Base-by-base conservation (phyloP, 64 coral and sea anemone species). In the Montipora capricornis region DNA sequence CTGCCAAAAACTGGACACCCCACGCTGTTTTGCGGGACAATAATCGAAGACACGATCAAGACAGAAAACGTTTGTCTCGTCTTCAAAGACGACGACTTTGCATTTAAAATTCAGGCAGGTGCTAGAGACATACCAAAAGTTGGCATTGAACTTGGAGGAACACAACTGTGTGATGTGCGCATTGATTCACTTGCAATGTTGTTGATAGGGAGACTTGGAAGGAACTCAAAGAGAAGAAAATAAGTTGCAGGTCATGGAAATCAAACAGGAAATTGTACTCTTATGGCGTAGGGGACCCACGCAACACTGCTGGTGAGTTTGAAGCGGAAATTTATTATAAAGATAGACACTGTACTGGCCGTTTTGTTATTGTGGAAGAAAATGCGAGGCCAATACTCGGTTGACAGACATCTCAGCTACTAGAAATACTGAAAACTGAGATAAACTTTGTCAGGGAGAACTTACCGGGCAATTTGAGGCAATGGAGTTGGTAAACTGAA, bases 1-100 rank as follows among this genome's bases (percentile, higher is more conserved):
- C 15, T 95, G 83, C 87, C 52, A 73, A 50, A 95, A 88, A 91
- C 60, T 11, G 94, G 83, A 49, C 84, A 92, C 24, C 88, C 88
- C 74, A 47, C 83, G 8, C 29, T 57, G 14, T 66, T 49, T 67
- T 92, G 83, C n/a, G 88, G 66, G 55, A 82, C 83, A 6, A 82
- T 92, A 37, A 20, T 3, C 13, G 16, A 47, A 44, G 80, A 20
- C 19, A 2, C 2, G 20, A 24, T 11, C 49, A n/a, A 53, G 24
- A 73, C 12, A n/a, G 59, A 44, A 59, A 89, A n/a, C 5, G 45
- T 89, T 16, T 29, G 20, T 14, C 64, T 79, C 22, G 77, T 91
- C 46, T 52, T 4, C 17, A 64, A 15, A 12, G 10, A 49, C 7
- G 17, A 19, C 44, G 47, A 57, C 53, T 57, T 57, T 57, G 53